phyloP scores from a whole-genome alignment of 2,113 vertebrate genomes.

The Emberiza fucata region DNA sequence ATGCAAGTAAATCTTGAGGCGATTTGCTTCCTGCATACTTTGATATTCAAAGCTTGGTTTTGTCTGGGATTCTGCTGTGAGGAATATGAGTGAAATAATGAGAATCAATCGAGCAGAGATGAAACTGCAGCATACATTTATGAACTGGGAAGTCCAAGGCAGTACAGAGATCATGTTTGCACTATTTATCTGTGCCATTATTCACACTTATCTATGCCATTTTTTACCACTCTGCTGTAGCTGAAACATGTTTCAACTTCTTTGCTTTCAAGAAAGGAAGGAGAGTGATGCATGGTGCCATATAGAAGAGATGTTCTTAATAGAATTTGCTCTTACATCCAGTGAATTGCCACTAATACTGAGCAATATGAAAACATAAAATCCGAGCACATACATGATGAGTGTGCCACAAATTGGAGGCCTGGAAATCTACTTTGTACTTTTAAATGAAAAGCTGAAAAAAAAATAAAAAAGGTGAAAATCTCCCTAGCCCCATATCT shows the following conservation, averaged over 20 bases:
- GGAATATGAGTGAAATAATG: not conserved
- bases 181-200: not conserved
- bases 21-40: not conserved
- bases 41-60: not conserved
- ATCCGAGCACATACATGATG: not conserved
- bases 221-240: not conserved
- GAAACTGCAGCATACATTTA: not conserved
- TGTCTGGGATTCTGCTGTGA: not conserved
- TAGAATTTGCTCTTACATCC: not conserved
- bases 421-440: not conserved
- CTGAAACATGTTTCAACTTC: not conserved
- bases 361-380: not conserved
- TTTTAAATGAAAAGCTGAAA: not conserved
- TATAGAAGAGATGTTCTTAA: not conserved
- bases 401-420: not conserved
- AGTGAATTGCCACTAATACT: not conserved
- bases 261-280: not conserved
- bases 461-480: not conserved
- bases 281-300: not conserved
- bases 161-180: not conserved
- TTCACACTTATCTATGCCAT: not conserved
- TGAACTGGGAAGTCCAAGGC: not conserved
- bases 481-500: not conserved
- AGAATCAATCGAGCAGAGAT: not conserved
- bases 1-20: not conserved